Percentiles rank a stretch among this genome's conserved stretches.
Evolutionary conservation across 2,888 invertebrate genomes (phyloP).

Genomic region (Aspidiotus rigidus): DNA sequence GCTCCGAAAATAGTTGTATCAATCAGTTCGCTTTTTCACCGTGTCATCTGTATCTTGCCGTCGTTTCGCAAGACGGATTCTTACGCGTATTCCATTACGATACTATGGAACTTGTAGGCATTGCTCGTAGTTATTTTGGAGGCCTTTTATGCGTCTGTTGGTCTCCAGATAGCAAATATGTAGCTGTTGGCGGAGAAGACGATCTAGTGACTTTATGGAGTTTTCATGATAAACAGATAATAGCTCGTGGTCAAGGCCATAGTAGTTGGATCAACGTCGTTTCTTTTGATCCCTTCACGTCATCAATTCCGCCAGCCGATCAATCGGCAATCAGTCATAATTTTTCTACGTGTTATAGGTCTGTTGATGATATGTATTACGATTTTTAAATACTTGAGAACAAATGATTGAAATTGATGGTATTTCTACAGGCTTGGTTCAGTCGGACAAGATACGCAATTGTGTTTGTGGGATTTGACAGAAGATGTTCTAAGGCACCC

Average conservation of each 20-base stretch:
- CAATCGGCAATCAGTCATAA: conserved; percentile 21
- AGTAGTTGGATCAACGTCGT: conserved; percentile 97
- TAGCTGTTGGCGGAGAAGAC: conserved; percentile 96
- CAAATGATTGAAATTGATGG: neutral
- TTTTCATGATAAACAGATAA: conserved; percentile 79
- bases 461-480: conserved; percentile 97
- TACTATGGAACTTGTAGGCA: conserved; percentile 89
- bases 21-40: conserved; percentile 98
- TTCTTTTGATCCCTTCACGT: conserved; percentile 66
- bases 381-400: neutral
- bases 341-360: conserved; percentile 55
- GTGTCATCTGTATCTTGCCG: conserved; percentile 82
- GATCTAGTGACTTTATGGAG: conserved; percentile 97
- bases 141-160: conserved; percentile 95
- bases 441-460: conserved; percentile 93
- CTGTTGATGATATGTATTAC: neutral
- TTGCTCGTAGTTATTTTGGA: conserved; percentile 94
- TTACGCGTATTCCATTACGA: conserved; percentile 93
- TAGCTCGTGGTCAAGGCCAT: conserved; percentile 96
- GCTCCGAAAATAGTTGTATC: conserved; percentile 70
- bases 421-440: conserved; percentile 61
- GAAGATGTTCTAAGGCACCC: conserved; percentile 66
- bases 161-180: conserved; percentile 93
- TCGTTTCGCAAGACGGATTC: conserved; percentile 91
- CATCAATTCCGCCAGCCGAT: conserved; percentile 12